Percentiles rank a stretch among this genome's conserved stretches.
Conservation (phyloP, 2,113 vertebrate genomes). For the Caranx ignobilis region DNA sequence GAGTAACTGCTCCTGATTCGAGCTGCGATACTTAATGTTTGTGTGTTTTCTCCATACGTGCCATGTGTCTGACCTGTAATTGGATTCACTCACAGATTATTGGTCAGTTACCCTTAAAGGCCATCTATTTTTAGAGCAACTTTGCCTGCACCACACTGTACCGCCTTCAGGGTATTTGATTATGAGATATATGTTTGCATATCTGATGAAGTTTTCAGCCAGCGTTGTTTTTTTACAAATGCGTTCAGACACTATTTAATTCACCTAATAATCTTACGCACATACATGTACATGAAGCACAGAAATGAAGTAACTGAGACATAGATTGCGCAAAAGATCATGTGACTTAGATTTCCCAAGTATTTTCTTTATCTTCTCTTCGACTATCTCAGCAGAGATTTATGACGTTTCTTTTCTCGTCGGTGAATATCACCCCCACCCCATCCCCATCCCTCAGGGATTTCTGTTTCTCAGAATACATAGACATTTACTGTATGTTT, state of each 20-base stretch:
- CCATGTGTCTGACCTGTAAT: constrained; percentile 22
- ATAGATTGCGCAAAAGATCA: neutral
- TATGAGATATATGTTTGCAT: neutral
- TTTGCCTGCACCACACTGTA: neutral
- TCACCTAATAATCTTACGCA: neutral
- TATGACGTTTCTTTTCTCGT: neutral
- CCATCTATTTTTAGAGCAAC: constrained; percentile 5
- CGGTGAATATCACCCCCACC: neutral
- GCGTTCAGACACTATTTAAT: neutral
- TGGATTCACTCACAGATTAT: constrained; percentile 33
- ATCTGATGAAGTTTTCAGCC: neutral
- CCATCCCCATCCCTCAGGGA: neutral
- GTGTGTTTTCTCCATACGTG: constrained; percentile 35
- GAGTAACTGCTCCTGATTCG: constrained; percentile 19
- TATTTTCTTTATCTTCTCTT: neutral
- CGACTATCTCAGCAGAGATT: constrained; percentile 9
- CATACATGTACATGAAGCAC: neutral
- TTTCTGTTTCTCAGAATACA: neutral
- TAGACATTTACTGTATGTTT: neutral
- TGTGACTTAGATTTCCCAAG: neutral
- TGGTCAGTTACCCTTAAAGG: constrained; percentile 15
- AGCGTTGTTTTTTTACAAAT: neutral
- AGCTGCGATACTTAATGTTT: constrained; percentile 24
- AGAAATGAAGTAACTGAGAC: constrained; percentile 1
- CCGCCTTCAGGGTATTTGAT: too few relatives aligned